phyloP scores from a whole-genome alignment of 2,888 invertebrate genomes.

The Myopa testacea region DNA sequence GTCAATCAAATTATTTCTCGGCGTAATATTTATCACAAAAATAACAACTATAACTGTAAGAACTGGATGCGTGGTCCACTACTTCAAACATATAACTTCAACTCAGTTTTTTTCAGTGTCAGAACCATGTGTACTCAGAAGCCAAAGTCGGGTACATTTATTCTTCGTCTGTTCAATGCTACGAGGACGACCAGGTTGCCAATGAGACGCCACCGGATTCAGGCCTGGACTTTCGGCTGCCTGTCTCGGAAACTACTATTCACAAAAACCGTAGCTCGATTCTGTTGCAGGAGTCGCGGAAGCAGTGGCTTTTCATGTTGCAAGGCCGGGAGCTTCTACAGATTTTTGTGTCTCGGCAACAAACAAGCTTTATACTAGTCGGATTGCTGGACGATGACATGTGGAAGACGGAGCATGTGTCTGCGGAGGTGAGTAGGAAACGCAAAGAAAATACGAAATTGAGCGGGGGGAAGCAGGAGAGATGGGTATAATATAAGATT shows the following conservation, averaged over 20 bases:
- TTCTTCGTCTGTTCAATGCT: conserved; percentile 23
- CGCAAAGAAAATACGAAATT: not conserved
- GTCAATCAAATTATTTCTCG: not conserved
- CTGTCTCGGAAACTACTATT: conserved; percentile 62
- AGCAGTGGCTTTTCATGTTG: conserved; percentile 56
- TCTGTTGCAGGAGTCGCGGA: conserved; percentile 55
- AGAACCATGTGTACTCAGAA: not conserved
- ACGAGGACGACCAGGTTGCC: conserved; percentile 15
- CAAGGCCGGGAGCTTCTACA: conserved; percentile 61
- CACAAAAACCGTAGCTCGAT: conserved; percentile 53
- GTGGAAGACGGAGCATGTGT: conserved; percentile 46
- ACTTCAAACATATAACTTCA: not conserved
- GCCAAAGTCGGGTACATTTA: conserved; percentile 15
- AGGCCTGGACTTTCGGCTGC: conserved; percentile 58
- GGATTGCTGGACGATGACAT: conserved; percentile 55
- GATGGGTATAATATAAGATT: not conserved
- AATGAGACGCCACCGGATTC: not conserved
- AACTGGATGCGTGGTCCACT: not conserved
- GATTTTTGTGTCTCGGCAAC: conserved; percentile 53
- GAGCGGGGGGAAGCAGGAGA: not conserved
- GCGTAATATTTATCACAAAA: not conserved
- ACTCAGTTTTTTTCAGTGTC: conserved; percentile 6
- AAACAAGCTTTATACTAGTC: conserved; percentile 57
- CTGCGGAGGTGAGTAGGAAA: conserved; percentile 50
- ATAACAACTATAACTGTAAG: conserved; percentile 5